Evolutionary conservation across 2,888 invertebrate species (phyloP), one percentile per base, ranked within the genome.

Genomic region (Brenthis hecate): DNA sequence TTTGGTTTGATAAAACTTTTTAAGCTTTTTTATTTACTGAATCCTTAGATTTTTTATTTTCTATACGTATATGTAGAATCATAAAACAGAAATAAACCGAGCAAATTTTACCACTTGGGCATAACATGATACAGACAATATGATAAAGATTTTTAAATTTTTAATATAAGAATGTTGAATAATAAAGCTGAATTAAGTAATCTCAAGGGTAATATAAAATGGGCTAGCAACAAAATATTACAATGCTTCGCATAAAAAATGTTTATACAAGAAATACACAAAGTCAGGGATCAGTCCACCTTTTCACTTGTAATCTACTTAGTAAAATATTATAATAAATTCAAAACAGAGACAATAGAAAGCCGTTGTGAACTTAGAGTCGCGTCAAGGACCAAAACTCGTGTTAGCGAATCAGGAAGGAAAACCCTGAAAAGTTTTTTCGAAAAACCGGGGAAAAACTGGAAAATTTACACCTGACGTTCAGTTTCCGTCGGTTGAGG

Each of bases 381-480:
- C 83, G 80, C 79, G 61, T 66, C 83, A 81, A 78, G 81, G 84
- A 84, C 86, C 83, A 83, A 84, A 87, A 85, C 84, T 84, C 83
- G 72, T 75, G 86, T 85, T 84, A 84, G 80, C 75, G 85, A 89
- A 87, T 86, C 89, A 87, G 89, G 88, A 89, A 90, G 89, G 88
- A 85, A 88, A 84, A 83, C 80, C 85, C 66, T 83, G 81, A 76
- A 86, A 78, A 74, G 77, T 79, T 75, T 72, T 68, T 69, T 73
- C 72, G 73, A 78, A 80, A 87, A 88, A 86, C 81, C 83, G 80
- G 84, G 84, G 80, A 85, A 82, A 88, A 86, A 77, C 84, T 84
- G 85, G 78, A 84, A 87, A 91, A 87, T 88, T 85, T 83, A 83
- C 87, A 83, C 81, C 83, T 80, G 83, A 84, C 86, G 84, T 84